Evolutionary conservation across 2,113 vertebrate species (phyloP), one percentile per base, ranked within the genome.

Genomic region (Eidolon helvum): DNA sequence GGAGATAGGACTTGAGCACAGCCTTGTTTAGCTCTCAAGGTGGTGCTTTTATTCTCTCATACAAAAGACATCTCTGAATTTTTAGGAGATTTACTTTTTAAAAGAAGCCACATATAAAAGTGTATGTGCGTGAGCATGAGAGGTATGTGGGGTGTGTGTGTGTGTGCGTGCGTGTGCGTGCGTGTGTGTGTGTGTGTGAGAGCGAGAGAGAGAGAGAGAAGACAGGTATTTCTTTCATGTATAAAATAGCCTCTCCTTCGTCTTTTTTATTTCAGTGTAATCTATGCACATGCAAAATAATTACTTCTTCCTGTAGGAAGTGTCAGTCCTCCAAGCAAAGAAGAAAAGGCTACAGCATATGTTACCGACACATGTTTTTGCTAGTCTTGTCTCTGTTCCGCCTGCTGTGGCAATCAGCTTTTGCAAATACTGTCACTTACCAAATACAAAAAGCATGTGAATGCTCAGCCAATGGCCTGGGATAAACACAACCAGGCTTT

Each of bases 371-470:
- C 97, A 97, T 98, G 97, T 98, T 98, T 97, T 97, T 30, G 45
- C 97, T 98, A 93, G 96, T 93, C 98, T 96, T 90, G 97, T 96
- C 98, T 97, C 97, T 97, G 97, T 96, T 96, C 96, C 0, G 94
- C 97, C 96, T 96, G 98, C 97, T 97, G 97, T 95, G 97, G 98
- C 95, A 97, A 97, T 97, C 97, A 95, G 96, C 78, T 98, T 97
- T 98, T 93, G 97, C 98, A 97, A 98, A 98, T 95, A 97, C 96
- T 98, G 97, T 97, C 97, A 97, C 97, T 98, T 97, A 98, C 94
- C 97, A 97, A 98, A 98, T 92, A 98, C 97, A 98, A 95, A 98
- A 98, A 98, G 95, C 97, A 98, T 98, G 95, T 95, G 97, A 87
- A 92, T 95, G 90, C 96, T 90, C 95, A 95, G 95, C 97, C 97